Conservation (phyloP, 2,888 invertebrate species). For the Petrolisthes cinctipes region DNA sequence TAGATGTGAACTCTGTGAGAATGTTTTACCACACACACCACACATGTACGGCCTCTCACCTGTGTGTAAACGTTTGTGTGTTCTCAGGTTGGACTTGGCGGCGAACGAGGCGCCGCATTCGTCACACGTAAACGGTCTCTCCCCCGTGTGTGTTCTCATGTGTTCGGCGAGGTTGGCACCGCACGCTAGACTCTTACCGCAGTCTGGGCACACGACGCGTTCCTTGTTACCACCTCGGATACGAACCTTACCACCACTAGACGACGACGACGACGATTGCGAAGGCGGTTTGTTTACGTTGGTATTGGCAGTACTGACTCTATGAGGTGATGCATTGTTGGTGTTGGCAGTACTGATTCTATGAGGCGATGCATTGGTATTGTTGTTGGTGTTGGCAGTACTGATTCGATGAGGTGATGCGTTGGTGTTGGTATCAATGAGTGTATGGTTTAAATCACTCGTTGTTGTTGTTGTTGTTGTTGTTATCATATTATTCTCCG, state of each 20-base stretch:
- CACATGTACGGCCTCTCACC: conserved; percentile 64
- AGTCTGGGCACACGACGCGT: conserved; percentile 48
- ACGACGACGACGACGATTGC: no score
- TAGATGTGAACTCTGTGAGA: conserved; percentile 59
- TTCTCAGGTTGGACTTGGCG: conserved; percentile 60
- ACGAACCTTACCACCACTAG: no score
- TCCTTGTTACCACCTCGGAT: conserved; percentile 41
- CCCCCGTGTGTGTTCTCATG: conserved; percentile 60
- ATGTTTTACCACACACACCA: conserved; percentile 62
- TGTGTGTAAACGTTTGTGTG: conserved; percentile 60
- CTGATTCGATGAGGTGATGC: no score
- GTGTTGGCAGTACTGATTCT: no score
- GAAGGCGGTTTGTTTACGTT: neutral
- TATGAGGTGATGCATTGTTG: no score
- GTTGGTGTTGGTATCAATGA: no score
- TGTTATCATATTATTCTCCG: no score
- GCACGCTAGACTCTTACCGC: conserved; percentile 56
- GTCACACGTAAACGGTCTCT: conserved; percentile 54
- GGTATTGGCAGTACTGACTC: no score
- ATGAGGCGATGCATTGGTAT: no score
- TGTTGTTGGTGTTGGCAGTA: no score
- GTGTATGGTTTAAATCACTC: no score
- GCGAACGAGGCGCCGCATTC: conserved; percentile 64
- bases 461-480: no score
- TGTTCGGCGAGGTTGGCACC: conserved; percentile 58